Evolutionary conservation across 2,113 vertebrate genomes (phyloP).

Genomic region (Bucco capensis): DNA sequence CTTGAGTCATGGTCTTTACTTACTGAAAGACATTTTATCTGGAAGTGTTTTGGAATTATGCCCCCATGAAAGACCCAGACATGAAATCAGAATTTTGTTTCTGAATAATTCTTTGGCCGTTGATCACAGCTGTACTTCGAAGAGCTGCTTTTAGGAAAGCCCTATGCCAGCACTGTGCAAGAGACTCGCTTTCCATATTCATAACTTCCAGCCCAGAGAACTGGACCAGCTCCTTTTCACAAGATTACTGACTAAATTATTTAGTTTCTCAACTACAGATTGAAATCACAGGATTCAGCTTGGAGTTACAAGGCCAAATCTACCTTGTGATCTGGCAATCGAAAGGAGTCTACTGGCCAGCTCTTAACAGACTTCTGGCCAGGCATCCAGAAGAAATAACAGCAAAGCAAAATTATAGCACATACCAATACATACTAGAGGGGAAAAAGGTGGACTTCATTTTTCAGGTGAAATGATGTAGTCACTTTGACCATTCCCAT

Average conservation of each 20-base stretch:
- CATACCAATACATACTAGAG: not conserved
- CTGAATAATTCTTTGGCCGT: not conserved
- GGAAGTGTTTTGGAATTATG: not conserved
- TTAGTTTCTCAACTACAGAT: not conserved
- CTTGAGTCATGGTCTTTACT: not conserved
- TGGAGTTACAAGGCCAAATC: not conserved
- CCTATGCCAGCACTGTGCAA: not conserved
- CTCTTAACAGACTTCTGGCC: not conserved
- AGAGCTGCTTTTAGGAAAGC: not conserved
- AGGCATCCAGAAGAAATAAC: not conserved
- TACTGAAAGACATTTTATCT: not conserved
- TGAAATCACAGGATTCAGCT: not conserved
- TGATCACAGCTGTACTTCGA: not conserved
- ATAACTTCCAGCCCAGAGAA: not conserved
- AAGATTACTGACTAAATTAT: not conserved
- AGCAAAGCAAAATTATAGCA: not conserved
- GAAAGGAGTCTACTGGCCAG: not conserved
- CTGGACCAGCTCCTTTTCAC: not conserved
- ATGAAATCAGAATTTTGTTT: constrained; percentile 18
- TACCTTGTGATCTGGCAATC: not conserved
- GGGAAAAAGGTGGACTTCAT: not conserved
- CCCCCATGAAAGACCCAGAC: not conserved
- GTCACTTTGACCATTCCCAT: not conserved
- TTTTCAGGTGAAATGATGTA: not conserved
- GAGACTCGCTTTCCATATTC: not conserved